Conservation (phyloP, 2,797 vertebrate genomes). For the Takifugu ocellatus region DNA sequence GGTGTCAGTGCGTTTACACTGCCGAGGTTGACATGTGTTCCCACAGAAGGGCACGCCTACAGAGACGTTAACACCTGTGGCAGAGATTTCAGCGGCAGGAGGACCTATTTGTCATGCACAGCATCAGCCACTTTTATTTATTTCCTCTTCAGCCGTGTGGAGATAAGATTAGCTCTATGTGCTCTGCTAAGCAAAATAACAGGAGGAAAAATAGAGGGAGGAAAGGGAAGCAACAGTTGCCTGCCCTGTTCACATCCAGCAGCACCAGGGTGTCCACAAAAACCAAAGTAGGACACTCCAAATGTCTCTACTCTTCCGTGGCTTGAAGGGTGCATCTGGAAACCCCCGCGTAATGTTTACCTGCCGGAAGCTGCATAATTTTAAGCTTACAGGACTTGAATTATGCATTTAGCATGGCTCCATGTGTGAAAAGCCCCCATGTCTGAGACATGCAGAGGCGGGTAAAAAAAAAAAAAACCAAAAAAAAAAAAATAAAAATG, state of each 20-base stretch:
- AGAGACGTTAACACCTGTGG: conserved; percentile 46
- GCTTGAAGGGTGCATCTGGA: conserved; percentile 51
- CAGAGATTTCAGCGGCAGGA: conserved; percentile 24
- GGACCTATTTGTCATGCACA: conserved; percentile 20
- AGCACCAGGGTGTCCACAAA: conserved; percentile 8
- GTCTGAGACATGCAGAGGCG: conserved; percentile 53
- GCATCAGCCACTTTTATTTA: conserved; percentile 39
- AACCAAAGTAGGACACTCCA: conserved; percentile 58
- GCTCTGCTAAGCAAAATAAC: conserved; percentile 47
- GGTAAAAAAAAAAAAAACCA: background rate
- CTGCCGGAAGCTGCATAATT: conserved; percentile 45
- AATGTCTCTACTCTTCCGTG: conserved; percentile 39
- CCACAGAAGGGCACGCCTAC: conserved; percentile 15
- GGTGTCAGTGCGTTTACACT: too few relatives aligned
- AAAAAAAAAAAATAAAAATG: conserved; percentile 5
- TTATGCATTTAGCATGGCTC: conserved; percentile 53
- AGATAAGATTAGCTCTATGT: conserved; percentile 55
- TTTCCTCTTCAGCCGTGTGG: conserved; percentile 51
- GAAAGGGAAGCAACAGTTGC: conserved; percentile 11
- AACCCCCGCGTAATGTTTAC: conserved; percentile 29
- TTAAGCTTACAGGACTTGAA: conserved; percentile 51
- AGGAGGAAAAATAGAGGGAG: too few relatives aligned
- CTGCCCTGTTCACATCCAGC: conserved; percentile 32
- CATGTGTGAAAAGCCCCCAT: conserved; percentile 46
- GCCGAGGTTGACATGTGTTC: background rate